Evolutionary conservation across 2,888 invertebrate genomes (phyloP).

Genomic region (Temnothorax rugatulus): DNA sequence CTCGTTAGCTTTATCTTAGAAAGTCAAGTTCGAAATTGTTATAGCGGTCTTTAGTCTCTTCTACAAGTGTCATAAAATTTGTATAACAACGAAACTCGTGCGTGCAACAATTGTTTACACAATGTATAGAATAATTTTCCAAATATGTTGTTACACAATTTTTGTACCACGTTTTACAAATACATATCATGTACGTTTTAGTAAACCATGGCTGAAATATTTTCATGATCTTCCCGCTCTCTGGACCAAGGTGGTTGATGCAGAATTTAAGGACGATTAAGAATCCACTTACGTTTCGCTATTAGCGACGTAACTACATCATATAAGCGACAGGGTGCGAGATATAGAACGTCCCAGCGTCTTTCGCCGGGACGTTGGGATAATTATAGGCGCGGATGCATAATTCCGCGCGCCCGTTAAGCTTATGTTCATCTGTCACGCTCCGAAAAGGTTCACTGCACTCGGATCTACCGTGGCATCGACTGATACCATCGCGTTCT

Average conservation of each 20-base stretch:
- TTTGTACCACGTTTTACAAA: neutral
- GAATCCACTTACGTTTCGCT: slow-evolving; percentile 2
- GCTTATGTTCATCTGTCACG: slow-evolving; percentile 76
- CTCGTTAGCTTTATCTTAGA: slow-evolving; percentile 55
- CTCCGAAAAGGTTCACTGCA: slow-evolving; percentile 73
- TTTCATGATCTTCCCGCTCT: neutral
- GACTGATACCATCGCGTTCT: slow-evolving; percentile 53
- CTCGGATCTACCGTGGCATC: slow-evolving; percentile 56
- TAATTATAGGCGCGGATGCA: slow-evolving; percentile 74
- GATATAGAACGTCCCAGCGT: neutral
- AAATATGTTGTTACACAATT: neutral
- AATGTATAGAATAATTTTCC: neutral
- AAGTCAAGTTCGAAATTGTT: slow-evolving; percentile 21
- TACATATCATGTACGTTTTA: neutral
- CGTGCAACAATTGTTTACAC: neutral
- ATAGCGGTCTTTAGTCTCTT: neutral
- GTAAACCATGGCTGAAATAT: neutral
- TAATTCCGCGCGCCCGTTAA: slow-evolving; percentile 71
- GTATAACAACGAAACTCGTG: neutral
- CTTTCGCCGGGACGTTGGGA: slow-evolving; percentile 42
- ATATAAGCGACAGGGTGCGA: neutral
- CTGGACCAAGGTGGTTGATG: neutral
- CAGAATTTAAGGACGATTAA: neutral
- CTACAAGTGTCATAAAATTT: neutral
- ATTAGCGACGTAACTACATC: slow-evolving; percentile 3